Conservation (phyloP, 2,113 vertebrate genomes). For the Sapajus apella region DNA sequence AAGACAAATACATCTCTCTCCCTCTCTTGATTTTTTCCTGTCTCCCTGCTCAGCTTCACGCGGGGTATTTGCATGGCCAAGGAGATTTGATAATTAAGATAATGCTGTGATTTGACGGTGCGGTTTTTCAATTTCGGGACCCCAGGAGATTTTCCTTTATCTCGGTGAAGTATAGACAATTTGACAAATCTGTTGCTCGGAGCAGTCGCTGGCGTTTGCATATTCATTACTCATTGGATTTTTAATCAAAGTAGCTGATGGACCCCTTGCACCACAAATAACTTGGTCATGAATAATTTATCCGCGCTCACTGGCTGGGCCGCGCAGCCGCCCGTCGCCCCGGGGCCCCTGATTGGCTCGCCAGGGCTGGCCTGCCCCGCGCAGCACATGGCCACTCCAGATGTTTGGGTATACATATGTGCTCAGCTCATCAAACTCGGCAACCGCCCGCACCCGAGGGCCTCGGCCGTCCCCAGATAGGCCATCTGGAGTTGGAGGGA, state of each 20-base stretch:
- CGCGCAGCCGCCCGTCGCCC: constrained; percentile 81
- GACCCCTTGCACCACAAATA: constrained; percentile 81
- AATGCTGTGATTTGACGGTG: constrained; percentile 83
- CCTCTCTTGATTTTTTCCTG: neutral
- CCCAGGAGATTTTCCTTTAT: constrained; percentile 88
- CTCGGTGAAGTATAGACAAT: constrained; percentile 89
- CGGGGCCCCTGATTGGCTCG: constrained; percentile 79
- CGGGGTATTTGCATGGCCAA: constrained; percentile 52
- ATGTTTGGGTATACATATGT: constrained; percentile 90
- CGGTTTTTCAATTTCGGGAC: constrained; percentile 85
- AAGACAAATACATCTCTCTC: constrained; percentile 54
- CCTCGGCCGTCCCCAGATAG: constrained; percentile 77
- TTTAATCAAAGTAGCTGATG: constrained; percentile 92
- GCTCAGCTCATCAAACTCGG: constrained; percentile 89
- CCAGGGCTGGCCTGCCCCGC: constrained; percentile 85
- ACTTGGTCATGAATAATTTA: constrained; percentile 89
- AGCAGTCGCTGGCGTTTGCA: constrained; percentile 85
- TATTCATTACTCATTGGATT: constrained; percentile 91
- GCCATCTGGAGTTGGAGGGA: constrained; percentile 87
- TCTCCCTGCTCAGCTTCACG: constrained; percentile 20
- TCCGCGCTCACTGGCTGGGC: constrained; percentile 82
- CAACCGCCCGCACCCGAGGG: constrained; percentile 83
- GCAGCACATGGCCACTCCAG: constrained; percentile 92
- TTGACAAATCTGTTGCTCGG: constrained; percentile 90
- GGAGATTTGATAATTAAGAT: constrained; percentile 87